Evolutionary conservation across 2,797 vertebrate species (phyloP).

Genomic region (Mastacembelus armatus): DNA sequence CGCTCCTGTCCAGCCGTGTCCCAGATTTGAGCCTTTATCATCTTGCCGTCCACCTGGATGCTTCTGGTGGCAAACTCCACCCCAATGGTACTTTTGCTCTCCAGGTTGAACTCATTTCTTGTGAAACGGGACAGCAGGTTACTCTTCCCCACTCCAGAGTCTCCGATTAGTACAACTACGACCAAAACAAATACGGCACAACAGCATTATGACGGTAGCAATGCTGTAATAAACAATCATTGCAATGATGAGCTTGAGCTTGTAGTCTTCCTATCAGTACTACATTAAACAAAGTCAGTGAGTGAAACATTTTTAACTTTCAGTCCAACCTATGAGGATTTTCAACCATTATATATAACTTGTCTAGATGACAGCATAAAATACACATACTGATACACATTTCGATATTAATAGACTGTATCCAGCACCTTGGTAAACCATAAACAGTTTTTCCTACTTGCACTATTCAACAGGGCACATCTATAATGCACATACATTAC

Average conservation of each 20-base stretch:
- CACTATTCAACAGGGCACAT: not conserved
- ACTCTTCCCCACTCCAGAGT: slow-evolving; percentile 97
- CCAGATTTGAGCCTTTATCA: slow-evolving; percentile 98
- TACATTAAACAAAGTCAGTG: not conserved
- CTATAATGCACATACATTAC: not conserved
- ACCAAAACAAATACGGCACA: not conserved
- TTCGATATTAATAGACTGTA: no score
- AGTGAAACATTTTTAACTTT: not conserved
- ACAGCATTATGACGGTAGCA: not conserved
- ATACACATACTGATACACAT: no score
- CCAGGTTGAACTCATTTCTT: slow-evolving; percentile 97
- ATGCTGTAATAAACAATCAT: not conserved
- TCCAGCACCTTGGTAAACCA: not conserved
- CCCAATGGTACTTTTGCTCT: slow-evolving; percentile 98
- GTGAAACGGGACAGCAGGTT: slow-evolving; percentile 97
- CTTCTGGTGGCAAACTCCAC: slow-evolving; percentile 98
- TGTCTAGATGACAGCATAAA: not conserved
- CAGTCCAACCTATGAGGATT: not conserved
- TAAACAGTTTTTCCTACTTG: not conserved
- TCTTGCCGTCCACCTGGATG: slow-evolving; percentile 97
- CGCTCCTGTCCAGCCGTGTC: slow-evolving; percentile 96
- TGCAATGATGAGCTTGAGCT: not conserved
- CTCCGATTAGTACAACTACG: slow-evolving; percentile 94
- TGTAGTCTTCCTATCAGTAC: not conserved
- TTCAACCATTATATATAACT: not conserved